phyloP scores from a whole-genome alignment of 1,140 invertebrate species.

The Drosophila santomea region DNA sequence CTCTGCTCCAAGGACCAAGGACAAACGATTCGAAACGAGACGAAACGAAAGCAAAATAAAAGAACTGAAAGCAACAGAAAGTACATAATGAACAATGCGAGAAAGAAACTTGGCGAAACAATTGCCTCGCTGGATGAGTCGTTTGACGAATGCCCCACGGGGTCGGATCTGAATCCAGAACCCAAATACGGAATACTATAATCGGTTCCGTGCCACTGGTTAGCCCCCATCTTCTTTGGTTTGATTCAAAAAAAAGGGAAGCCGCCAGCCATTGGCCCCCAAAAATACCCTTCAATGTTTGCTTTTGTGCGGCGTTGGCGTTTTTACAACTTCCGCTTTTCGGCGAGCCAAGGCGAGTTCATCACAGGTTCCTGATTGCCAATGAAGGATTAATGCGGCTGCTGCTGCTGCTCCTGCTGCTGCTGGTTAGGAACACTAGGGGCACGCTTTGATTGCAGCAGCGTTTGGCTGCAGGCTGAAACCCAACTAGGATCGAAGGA shows the following conservation, averaged over 20 bases:
- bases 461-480: constrained; percentile 67
- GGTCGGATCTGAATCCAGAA: constrained; percentile 64
- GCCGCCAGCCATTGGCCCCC: constrained; percentile 45
- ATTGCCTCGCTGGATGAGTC: constrained; percentile 70
- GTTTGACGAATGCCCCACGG: constrained; percentile 74
- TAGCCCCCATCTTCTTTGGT: constrained; percentile 34
- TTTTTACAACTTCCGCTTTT: constrained; percentile 79
- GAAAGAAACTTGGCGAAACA: constrained; percentile 74
- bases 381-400: constrained; percentile 78
- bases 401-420: constrained; percentile 6
- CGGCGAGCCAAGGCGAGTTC: constrained; percentile 49
- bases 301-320: constrained; percentile 77
- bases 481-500: constrained; percentile 31
- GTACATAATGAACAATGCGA: constrained; percentile 69
- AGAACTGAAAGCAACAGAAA: constrained; percentile 36
- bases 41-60: constrained; percentile 19
- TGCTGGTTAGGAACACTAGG: constrained; percentile 42
- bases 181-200: constrained; percentile 79
- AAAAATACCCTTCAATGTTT: constrained; percentile 67
- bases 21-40: constrained; percentile 46
- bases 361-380: constrained; percentile 78
- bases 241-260: constrained; percentile 12
- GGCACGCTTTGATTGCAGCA: constrained; percentile 73
- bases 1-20: constrained; percentile 23
- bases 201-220: constrained; percentile 81